phyloP scores from a whole-genome alignment of 2,888 invertebrate genomes.

The Tenthredo mesomela region DNA sequence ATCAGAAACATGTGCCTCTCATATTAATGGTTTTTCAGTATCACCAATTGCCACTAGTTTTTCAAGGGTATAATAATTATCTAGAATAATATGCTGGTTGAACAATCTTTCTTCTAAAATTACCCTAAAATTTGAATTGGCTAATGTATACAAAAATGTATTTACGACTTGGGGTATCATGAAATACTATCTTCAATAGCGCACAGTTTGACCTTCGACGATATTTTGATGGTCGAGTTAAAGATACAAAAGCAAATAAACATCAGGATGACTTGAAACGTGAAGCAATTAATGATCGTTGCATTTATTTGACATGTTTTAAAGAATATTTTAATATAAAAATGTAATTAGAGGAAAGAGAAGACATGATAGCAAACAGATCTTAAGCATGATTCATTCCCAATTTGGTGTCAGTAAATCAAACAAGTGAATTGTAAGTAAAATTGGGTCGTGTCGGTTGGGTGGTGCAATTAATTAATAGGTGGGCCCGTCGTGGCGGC shows the following conservation, averaged over 20 bases:
- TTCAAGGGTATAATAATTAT: neutral
- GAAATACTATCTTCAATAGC: neutral
- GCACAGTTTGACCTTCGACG: neutral
- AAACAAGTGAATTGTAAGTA: conserved; percentile 55
- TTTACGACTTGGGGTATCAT: neutral
- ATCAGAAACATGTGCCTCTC: neutral
- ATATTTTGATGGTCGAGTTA: neutral
- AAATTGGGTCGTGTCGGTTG: conserved; percentile 60
- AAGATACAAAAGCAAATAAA: neutral
- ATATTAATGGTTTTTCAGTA: neutral
- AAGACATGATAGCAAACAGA: conserved; percentile 6
- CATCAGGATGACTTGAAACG: neutral
- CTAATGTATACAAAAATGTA: neutral
- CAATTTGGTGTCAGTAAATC: conserved; percentile 48
- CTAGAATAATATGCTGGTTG: neutral
- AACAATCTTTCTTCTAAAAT: neutral
- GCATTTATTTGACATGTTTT: neutral
- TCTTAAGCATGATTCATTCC: conserved; percentile 26
- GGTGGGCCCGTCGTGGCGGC: conserved; percentile 71
- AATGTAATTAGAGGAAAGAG: neutral
- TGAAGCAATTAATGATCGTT: neutral
- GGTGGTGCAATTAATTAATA: conserved; percentile 68
- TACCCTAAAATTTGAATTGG: neutral
- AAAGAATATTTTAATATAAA: neutral
- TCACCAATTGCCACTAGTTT: neutral